Base-by-base conservation (phyloP, 2,888 invertebrate genomes). In the Trypoxylon attenuatum region DNA sequence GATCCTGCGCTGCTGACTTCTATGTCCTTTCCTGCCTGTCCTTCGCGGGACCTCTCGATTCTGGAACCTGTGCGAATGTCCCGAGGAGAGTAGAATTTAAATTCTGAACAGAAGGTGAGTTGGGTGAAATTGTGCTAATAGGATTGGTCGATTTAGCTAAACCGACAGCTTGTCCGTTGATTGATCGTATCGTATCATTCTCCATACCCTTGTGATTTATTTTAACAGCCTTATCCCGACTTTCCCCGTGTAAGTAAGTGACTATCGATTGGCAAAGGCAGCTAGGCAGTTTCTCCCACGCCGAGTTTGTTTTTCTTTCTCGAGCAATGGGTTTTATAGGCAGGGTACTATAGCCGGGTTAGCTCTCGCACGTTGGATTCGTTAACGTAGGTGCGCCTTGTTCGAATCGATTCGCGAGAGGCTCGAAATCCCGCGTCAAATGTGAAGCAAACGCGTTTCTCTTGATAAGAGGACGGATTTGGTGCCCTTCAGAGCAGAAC, bases 21-120 rank as follows among this genome's bases (percentile, higher is more conserved):
- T 47, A n/a, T 33, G n/a, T 39, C 21, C 27, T 22, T 18, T 21
- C 41, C 27, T 22, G 21, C 53, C 38, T n/a, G 33, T 23, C 13
- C 23, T 8, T 18, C 19, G 15, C 15, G 22, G 8, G 8, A n/a
- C 45, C 38, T 23, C 13, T 13, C n/a, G 33, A 6, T 13, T 13
- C 10, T 33, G 33, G 16, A 27, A 3, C 72, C 72, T 73, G 68
- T 60, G 63, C 67, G 63, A 62, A 51, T 62, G 45, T 52, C 50
- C 33, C 27, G 29, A 51, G 27, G 71, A 72, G 54, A 19, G 53
- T n/a, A 51, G 49, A 39, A 60, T 65, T 73, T 60, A 58, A 73
- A 74, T 66, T 71, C 42, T 69, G 57, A 27, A 62, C 8, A 2
- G 3, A 15, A 52, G 67, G 67, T 67, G 67, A 67, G 68, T 67